These are phyloP conservation scores for Cynocephalus volans DNA, from an alignment of 2,113 vertebrate species.

Conservation along the genomic window DNA sequence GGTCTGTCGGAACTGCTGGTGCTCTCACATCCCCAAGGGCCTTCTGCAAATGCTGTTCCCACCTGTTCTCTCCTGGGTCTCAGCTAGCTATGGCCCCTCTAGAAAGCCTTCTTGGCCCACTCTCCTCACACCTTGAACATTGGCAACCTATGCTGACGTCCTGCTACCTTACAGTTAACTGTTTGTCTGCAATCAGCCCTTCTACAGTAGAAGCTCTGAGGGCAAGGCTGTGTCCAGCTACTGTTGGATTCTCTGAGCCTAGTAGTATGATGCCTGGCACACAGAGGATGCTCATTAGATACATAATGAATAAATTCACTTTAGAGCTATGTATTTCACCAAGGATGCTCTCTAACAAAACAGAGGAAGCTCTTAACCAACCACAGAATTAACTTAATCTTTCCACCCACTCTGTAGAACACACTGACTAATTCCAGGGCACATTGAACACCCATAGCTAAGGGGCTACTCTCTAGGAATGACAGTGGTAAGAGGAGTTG, in stretches of 20 bases:
- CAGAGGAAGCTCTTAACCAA: background rate
- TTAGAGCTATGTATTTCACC: background rate
- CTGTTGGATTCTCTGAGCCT: background rate
- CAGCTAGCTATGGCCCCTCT: background rate
- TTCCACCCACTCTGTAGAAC: background rate
- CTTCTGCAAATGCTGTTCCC: background rate
- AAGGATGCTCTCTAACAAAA: background rate
- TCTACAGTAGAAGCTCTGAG: background rate
- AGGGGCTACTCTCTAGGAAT: background rate
- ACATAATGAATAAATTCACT: background rate
- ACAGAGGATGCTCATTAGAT: background rate
- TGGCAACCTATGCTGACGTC: background rate
- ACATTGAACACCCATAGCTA: background rate
- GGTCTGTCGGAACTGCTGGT: background rate
- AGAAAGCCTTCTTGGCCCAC: background rate
- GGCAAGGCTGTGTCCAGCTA: background rate
- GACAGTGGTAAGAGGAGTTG: background rate
- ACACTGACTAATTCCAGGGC: background rate
- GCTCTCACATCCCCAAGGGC: background rate
- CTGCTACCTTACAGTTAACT: background rate
- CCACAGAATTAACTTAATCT: background rate
- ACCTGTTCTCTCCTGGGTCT: background rate
- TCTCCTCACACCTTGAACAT: background rate
- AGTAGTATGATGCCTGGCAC: background rate
- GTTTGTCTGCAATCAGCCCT: background rate